Conservation (phyloP, 2,797 vertebrate genomes). For the Anas flavirostris region DNA sequence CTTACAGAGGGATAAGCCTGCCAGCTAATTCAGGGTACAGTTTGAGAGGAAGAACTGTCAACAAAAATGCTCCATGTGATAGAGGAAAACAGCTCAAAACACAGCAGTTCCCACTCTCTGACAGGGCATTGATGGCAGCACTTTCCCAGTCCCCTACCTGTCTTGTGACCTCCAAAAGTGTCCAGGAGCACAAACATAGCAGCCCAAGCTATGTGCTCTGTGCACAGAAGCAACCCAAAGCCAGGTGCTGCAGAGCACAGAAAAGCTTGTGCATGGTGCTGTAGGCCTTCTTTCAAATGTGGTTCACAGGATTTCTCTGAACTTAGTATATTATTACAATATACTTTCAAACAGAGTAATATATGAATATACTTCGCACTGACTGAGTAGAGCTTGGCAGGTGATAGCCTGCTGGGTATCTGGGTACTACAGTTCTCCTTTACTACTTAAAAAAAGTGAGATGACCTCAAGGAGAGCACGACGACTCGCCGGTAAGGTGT, state of each 20-base stretch:
- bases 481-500: not conserved
- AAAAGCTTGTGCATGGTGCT: no score
- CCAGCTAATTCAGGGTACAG: not conserved
- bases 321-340: not conserved
- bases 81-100: not conserved
- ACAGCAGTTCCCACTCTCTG: not conserved
- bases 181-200: not conserved
- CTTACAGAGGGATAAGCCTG: not conserved
- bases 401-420: not conserved
- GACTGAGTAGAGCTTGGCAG: not conserved
- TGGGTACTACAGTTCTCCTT: not conserved
- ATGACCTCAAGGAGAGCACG: not conserved
- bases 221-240: not conserved
- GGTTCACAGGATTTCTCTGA: not conserved
- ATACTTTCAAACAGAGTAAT: not conserved
- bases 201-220: not conserved
- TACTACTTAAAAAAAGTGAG: not conserved
- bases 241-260: not conserved
- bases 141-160: not conserved
- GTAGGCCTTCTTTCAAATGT: not conserved
- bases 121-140: fast-evolving
- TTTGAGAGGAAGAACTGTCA: not conserved
- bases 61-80: fast-evolving
- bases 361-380: not conserved
- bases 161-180: not conserved